Evolutionary conservation across 1,140 invertebrate species (phyloP).

Genomic region (Frieseomelitta varia): DNA sequence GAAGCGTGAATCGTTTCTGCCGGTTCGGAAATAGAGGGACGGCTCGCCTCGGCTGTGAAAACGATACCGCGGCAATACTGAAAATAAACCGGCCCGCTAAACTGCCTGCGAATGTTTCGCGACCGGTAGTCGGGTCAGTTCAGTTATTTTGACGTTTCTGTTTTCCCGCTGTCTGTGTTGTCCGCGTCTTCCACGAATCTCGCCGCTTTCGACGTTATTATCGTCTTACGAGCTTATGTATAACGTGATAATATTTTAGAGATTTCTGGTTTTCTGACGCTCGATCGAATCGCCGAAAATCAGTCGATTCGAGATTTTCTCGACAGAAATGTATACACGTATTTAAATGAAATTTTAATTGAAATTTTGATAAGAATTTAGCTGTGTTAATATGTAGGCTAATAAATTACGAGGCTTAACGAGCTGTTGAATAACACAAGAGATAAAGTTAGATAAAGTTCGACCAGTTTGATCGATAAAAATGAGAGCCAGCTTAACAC

Average conservation of each 20-base stretch:
- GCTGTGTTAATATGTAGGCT: neutral
- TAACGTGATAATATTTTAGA: neutral
- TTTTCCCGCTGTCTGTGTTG: conserved; percentile 12
- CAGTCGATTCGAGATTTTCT: too few relatives aligned
- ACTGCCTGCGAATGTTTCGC: conserved; percentile 11
- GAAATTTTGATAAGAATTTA: neutral
- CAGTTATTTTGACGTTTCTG: conserved; percentile 50
- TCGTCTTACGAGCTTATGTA: conserved; percentile 2
- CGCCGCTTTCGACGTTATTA: conserved; percentile 18
- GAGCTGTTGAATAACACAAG: neutral
- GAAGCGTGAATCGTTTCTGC: conserved; percentile 4
- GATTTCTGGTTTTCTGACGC: too few relatives aligned
- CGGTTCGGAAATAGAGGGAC: neutral
- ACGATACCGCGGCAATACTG: conserved; percentile 12
- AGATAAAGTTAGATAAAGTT: neutral
- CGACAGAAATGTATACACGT: too few relatives aligned
- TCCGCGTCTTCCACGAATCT: conserved; percentile 21
- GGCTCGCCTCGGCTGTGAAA: neutral
- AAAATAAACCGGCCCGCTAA: conserved; percentile 25
- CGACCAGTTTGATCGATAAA: neutral
- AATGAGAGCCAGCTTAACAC: neutral
- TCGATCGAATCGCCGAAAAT: too few relatives aligned
- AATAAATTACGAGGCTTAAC: neutral
- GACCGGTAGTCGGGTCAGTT: conserved; percentile 29
- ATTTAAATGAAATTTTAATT: too few relatives aligned